Conservation (phyloP, 37 sponge, comb jelly and placozoan genomes). For the Oopsacas minuta region DNA sequence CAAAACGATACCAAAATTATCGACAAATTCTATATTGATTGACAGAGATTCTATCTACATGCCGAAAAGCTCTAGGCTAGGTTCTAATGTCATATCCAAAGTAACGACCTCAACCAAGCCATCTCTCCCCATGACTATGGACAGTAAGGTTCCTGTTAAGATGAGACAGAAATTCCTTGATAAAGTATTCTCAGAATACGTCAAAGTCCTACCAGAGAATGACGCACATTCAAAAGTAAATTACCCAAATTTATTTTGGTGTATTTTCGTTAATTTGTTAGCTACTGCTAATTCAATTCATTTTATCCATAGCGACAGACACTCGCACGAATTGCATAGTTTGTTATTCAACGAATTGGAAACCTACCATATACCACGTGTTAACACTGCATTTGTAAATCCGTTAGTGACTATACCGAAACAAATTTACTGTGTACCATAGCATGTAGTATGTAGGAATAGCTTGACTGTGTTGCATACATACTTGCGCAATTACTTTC, state of each 20-base stretch:
- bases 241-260: neutral
- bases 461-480: too few relatives aligned
- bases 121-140: neutral
- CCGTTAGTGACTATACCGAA: too few relatives aligned
- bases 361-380: too few relatives aligned
- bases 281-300: neutral
- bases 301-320: neutral
- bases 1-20: neutral
- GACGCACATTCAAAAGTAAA: constrained; percentile 17
- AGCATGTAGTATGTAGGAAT: too few relatives aligned
- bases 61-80: neutral
- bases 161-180: constrained; percentile 68
- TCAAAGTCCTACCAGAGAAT: constrained; percentile 30
- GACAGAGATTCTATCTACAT: constrained; percentile 7
- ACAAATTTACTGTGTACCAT: too few relatives aligned
- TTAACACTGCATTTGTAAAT: too few relatives aligned
- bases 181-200: constrained; percentile 54
- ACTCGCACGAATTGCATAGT: too few relatives aligned
- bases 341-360: too few relatives aligned
- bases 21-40: neutral
- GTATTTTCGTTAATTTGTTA: neutral
- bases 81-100: neutral
- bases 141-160: constrained; percentile 45
- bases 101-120: neutral
- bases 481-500: too few relatives aligned